Evolutionary conservation across 1,140 invertebrate species (phyloP).

Genomic region (Zaprionus nigranus): DNA sequence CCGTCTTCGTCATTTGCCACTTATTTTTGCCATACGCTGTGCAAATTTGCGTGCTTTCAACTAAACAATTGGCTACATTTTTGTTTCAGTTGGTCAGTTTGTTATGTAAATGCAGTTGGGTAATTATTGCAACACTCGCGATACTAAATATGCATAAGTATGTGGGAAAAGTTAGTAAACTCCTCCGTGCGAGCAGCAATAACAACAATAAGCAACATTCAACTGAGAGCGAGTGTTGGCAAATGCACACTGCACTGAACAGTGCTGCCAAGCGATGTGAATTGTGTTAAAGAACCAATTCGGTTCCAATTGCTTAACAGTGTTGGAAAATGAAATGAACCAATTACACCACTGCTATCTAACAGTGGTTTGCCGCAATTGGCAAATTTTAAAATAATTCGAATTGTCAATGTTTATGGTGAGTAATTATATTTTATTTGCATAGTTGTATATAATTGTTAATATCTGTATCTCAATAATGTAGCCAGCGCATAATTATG

Average conservation of each 20-base stretch:
- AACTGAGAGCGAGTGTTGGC: slow-evolving; percentile 24
- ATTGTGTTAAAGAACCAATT: neutral
- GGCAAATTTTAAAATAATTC: neutral
- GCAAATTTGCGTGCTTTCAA: slow-evolving; percentile 22
- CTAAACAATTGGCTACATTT: slow-evolving; percentile 34
- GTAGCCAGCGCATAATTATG: neutral
- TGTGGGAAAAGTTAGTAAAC: slow-evolving; percentile 49
- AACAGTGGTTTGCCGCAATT: neutral
- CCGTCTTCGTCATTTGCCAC: slow-evolving; percentile 20
- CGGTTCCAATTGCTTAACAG: neutral
- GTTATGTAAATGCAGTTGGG: slow-evolving; percentile 50
- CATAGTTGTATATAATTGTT: neutral
- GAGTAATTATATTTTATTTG: neutral
- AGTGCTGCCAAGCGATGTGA: neutral
- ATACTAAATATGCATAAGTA: slow-evolving; percentile 17
- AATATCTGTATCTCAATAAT: rapidly evolving
- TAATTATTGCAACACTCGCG: slow-evolving; percentile 59
- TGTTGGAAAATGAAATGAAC: no score
- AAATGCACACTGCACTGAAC: neutral
- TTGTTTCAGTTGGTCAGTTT: slow-evolving; percentile 25
- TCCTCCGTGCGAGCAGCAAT: slow-evolving; percentile 41
- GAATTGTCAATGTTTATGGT: neutral
- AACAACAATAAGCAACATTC: slow-evolving; percentile 54
- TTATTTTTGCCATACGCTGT: slow-evolving; percentile 59
- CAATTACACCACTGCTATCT: no score